These are phyloP conservation scores for Casuarius casuarius DNA, from an alignment of 2,113 vertebrate species.

Conservation along the genomic window DNA sequence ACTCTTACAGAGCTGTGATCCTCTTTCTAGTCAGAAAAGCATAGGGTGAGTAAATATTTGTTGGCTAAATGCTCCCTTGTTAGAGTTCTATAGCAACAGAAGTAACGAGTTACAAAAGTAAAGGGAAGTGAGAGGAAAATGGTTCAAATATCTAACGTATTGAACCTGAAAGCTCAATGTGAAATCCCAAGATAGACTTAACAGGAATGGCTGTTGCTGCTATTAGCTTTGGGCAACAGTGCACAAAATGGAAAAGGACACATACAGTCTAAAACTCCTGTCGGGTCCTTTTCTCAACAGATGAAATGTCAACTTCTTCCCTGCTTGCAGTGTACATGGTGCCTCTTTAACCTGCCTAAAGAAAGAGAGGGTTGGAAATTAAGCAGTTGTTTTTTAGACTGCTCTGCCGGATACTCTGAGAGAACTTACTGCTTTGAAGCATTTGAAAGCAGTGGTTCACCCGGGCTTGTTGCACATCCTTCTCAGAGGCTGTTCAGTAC, in stretches of 20 bases:
- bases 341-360: not conserved
- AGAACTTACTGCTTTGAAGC: rapidly evolving
- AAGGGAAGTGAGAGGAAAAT: not conserved
- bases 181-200: not conserved
- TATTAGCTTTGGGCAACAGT: too few species aligned
- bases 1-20: not conserved
- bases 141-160: too few species aligned
- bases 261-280: too few species aligned
- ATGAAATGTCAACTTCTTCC: not conserved
- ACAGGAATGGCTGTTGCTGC: too few species aligned
- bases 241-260: not conserved
- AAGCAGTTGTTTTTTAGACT: not conserved
- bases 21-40: not conserved
- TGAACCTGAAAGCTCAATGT: not conserved
- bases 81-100: not conserved
- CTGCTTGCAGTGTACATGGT: not conserved
- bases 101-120: not conserved
- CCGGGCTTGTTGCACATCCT: rapidly evolving
- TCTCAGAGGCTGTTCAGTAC: not conserved
- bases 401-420: not conserved
- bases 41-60: not conserved
- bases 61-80: not conserved
- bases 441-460: not conserved
- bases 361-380: not conserved
- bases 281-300: not conserved